Evolutionary conservation across 1,140 invertebrate species (phyloP).

Genomic region (Lucilia cuprina): DNA sequence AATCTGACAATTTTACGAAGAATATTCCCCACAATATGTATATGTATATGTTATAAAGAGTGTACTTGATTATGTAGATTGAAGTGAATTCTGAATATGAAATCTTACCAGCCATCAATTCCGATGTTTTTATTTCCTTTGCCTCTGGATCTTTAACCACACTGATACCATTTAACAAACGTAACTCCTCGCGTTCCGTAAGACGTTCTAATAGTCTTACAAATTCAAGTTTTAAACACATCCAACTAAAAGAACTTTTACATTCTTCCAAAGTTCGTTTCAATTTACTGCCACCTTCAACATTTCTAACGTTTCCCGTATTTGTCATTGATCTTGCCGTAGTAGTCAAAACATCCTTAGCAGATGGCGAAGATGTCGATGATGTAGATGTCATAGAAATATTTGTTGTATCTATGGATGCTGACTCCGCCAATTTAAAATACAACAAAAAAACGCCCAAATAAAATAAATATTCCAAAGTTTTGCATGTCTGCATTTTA

Average conservation of each 20-base stretch:
- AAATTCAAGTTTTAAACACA: slow-evolving; percentile 82
- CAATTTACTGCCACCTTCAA: slow-evolving; percentile 6
- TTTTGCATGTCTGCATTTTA: slow-evolving; percentile 50
- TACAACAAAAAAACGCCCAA: slow-evolving; percentile 51
- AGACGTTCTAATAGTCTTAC: slow-evolving; percentile 77
- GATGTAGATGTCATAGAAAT: slow-evolving; percentile 1
- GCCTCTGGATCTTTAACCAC: slow-evolving; percentile 72
- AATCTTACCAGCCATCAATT: slow-evolving; percentile 67
- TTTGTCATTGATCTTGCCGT: background rate
- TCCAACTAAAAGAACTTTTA: slow-evolving; percentile 73
- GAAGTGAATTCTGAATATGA: too few species aligned
- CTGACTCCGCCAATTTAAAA: slow-evolving; percentile 50
- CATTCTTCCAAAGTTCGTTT: slow-evolving; percentile 66
- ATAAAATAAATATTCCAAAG: slow-evolving; percentile 56
- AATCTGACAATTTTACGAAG: too few species aligned
- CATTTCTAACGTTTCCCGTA: too few species aligned
- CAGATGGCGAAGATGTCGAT: slow-evolving; percentile 30
- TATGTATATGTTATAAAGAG: too few species aligned
- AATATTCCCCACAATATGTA: too few species aligned
- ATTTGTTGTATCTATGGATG: slow-evolving; percentile 43
- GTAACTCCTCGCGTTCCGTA: slow-evolving; percentile 63
- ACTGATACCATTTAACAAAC: slow-evolving; percentile 73
- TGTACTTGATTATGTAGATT: too few species aligned
- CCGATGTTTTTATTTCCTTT: slow-evolving; percentile 68
- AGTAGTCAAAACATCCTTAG: slow-evolving; percentile 36